Conservation (phyloP, 1,140 invertebrate species). For the Sinonovacula constricta region DNA sequence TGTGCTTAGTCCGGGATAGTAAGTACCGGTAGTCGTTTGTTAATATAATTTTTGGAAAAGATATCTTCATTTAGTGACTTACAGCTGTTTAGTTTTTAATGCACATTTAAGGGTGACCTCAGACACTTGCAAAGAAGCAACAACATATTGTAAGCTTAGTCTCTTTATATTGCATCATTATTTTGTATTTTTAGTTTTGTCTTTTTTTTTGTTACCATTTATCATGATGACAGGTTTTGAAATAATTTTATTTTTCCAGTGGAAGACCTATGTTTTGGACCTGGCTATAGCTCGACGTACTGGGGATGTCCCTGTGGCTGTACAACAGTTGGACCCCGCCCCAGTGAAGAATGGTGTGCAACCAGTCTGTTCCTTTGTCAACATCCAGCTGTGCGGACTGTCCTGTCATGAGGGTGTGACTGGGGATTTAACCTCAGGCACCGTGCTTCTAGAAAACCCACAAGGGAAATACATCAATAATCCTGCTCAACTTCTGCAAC, state of each 20-base stretch:
- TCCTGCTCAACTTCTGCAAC: conserved; percentile 68
- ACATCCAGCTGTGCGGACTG: conserved; percentile 85
- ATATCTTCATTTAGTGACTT: too few species aligned
- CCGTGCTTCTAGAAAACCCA: conserved; percentile 87
- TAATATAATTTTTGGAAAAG: too few species aligned
- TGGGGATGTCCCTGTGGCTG: conserved; percentile 13
- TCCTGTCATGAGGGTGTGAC: conserved; percentile 83
- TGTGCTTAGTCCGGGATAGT: too few species aligned
- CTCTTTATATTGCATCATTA: too few species aligned
- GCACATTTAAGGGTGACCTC: too few species aligned
- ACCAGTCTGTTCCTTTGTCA: conserved; percentile 84
- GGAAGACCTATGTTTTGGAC: conserved; percentile 60
- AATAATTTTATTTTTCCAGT: conserved; percentile 59
- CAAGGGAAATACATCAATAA: conserved; percentile 74
- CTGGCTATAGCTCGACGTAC: conserved; percentile 60
- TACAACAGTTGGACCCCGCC: conserved; percentile 52
- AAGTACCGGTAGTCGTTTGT: too few species aligned
- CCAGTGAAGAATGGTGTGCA: conserved; percentile 59
- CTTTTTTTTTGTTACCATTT: too few species aligned
- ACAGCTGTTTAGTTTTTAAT: too few species aligned
- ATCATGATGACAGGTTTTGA: background rate
- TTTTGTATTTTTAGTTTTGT: too few species aligned
- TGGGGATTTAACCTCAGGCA: conserved; percentile 81
- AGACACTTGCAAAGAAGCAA: too few species aligned
- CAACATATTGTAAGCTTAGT: too few species aligned